Percentiles rank a stretch among this genome's conserved stretches.
These are phyloP conservation scores for Tarsius wallacei DNA, from an alignment of 2,797 vertebrate genomes.

Conservation along the genomic window DNA sequence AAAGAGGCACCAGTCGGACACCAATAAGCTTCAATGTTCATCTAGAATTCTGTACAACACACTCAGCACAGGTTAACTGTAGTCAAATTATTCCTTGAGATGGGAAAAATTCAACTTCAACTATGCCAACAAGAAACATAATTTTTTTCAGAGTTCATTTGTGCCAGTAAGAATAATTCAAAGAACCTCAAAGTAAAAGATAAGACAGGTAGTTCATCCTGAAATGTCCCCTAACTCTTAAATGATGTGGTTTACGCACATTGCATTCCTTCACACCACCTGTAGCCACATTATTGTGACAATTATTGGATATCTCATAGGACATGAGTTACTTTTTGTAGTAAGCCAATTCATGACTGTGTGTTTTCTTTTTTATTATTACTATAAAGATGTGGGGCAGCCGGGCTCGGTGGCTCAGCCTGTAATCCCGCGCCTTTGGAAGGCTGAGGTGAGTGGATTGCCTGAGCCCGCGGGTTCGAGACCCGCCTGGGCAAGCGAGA, in stretches of 20 bases:
- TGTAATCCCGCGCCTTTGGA: too few species aligned
- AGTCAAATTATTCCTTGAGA: not conserved
- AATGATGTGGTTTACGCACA: not conserved
- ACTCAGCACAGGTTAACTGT: not conserved
- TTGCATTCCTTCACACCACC: not conserved
- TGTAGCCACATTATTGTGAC: not conserved
- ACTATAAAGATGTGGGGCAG: too few species aligned
- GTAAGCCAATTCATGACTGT: not conserved
- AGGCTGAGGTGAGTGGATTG: too few species aligned
- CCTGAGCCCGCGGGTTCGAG: too few species aligned
- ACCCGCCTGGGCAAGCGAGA: too few species aligned
- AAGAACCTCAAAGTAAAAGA: not conserved
- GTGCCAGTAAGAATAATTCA: not conserved
- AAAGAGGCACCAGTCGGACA: not conserved
- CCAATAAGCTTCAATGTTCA: not conserved
- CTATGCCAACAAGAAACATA: not conserved
- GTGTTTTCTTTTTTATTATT: not conserved
- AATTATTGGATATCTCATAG: not conserved
- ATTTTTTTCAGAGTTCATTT: not conserved
- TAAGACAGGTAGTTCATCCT: not conserved
- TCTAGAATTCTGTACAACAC: not conserved
- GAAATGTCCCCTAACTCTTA: not conserved
- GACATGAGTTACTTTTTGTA: not conserved
- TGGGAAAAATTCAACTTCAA: not conserved
- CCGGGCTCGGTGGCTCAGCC: too few species aligned